Evolutionary conservation across 1,140 invertebrate species (phyloP).

Genomic region (Chrysomallon squamiferum): DNA sequence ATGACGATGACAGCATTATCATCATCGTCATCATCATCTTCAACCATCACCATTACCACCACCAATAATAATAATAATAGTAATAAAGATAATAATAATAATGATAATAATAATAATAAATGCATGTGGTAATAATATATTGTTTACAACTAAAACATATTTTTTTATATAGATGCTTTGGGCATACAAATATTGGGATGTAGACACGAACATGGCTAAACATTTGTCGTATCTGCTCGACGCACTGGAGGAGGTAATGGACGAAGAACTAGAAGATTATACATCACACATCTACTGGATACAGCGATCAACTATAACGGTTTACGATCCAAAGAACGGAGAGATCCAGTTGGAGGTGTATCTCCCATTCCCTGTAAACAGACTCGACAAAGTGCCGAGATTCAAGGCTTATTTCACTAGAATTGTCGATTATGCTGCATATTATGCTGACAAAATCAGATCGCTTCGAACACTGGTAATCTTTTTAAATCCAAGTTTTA

Average conservation of each 20-base stretch:
- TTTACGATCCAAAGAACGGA: constrained; percentile 81
- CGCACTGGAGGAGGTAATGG: constrained; percentile 15
- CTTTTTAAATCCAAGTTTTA: too few relatives aligned
- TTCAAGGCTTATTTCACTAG: constrained; percentile 7
- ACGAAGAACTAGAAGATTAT: constrained; percentile 22
- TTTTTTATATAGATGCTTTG: constrained; percentile 16
- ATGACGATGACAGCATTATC: too few relatives aligned
- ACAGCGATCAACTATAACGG: constrained; percentile 62
- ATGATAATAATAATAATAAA: too few relatives aligned
- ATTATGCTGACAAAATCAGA: too few relatives aligned
- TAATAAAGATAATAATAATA: too few relatives aligned
- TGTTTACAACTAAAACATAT: too few relatives aligned
- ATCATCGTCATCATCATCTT: too few relatives aligned
- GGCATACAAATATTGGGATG: constrained; percentile 38
- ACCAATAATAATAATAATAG: too few relatives aligned
- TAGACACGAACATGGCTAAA: constrained; percentile 32
- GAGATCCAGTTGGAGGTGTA: constrained; percentile 83
- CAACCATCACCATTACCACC: too few relatives aligned
- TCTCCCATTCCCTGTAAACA: constrained; percentile 86
- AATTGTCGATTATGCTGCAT: too few relatives aligned
- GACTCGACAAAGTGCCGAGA: constrained; percentile 84
- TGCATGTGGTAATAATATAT: too few relatives aligned
- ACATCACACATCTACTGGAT: constrained; percentile 22
- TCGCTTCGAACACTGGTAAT: too few relatives aligned
- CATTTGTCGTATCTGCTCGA: constrained; percentile 12